Evolutionary conservation across 2,113 vertebrate genomes (phyloP), one percentile per base, ranked within the genome.

Genomic region (Pygoscelis adeliae): DNA sequence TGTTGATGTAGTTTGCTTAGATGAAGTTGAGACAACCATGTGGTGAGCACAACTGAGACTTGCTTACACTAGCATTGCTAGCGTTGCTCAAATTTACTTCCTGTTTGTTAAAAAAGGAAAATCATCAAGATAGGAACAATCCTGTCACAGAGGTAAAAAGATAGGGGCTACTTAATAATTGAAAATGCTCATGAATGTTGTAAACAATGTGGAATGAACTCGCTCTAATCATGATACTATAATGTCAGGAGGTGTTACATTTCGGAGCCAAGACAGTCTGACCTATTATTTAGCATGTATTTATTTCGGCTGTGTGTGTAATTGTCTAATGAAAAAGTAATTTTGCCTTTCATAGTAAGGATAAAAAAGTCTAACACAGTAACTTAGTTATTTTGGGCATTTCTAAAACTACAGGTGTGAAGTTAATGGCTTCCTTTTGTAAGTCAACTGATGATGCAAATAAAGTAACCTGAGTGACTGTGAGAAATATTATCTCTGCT

Each of bases 101-200:
- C 94, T 93, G n/a, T 96, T 98, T 97, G 95, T 98, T 98, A 96
- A 97, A 98, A 98, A 98, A 98, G 81, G 96, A 94, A 98, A 97
- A 84, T 88, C 62, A 83, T 94, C 76, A 77, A 96, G 98, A 98
- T 95, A 98, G 97, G 97, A 98, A 97, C 97, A 98, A 95, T 94
- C 93, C 98, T 89, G 90, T 96, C 96, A 94, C 94, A 94, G 97
- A 96, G 94, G 99, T 99, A 99, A 99, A 99, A 98, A 97, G 98
- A 99, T 99, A 98, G 92, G 98, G 89, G 58, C 92, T 98, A 72
- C 94, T 99, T 97, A 99, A 99, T 99, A 98, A 99, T 99, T 99
- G 98, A 98, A 97, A 96, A 96, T 84, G 58, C 98, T 99, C 98
- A 99, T 99, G 98, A 99, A 99, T 99, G 98, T 99, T 99, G 98